A percentile compares a stretch with the other conserved stretches of the same genome.
Evolutionary conservation across 1,140 invertebrate genomes (phyloP).

Genomic region (Drosophila triauraria): DNA sequence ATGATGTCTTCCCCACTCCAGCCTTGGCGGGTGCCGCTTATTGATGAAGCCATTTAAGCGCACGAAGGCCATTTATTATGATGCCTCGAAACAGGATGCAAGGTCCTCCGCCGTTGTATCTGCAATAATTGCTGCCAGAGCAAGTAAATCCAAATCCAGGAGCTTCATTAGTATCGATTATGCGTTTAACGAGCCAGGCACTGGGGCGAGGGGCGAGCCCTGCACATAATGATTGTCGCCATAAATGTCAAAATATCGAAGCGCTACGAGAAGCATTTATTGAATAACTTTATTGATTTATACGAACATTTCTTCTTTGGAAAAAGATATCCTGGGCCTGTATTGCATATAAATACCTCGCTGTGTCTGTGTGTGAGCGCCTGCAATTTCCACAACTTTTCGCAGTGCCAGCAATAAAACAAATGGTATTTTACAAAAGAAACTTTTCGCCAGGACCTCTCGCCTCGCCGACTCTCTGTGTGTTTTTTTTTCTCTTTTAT

Average conservation of each 20-base stretch:
- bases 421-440: conserved; percentile 76
- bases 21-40: conserved; percentile 4
- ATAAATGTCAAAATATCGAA: conserved; percentile 72
- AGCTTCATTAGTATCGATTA: conserved; percentile 81
- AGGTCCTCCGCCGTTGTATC: conserved; percentile 16
- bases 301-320: conserved; percentile 35
- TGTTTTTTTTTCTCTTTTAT: conserved; percentile 9
- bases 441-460: conserved; percentile 60
- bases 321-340: conserved; percentile 10
- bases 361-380: conserved; percentile 19
- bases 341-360: conserved; percentile 6
- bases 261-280: conserved; percentile 59
- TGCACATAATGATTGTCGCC: conserved; percentile 73
- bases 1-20: neutral
- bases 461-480: neutral
- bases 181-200: conserved; percentile 69
- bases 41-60: conserved; percentile 73
- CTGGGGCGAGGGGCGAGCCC: neutral
- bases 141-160: conserved; percentile 74
- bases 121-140: conserved; percentile 73
- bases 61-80: conserved; percentile 70
- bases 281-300: conserved; percentile 81
- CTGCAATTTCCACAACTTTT: conserved; percentile 73
- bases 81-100: conserved; percentile 73
- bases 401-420: conserved; percentile 69